Percentiles rank a stretch among this genome's conserved stretches.
These are phyloP conservation scores for Copidosoma aretas DNA, from an alignment of 2,888 invertebrate genomes.

Conservation along the genomic window DNA sequence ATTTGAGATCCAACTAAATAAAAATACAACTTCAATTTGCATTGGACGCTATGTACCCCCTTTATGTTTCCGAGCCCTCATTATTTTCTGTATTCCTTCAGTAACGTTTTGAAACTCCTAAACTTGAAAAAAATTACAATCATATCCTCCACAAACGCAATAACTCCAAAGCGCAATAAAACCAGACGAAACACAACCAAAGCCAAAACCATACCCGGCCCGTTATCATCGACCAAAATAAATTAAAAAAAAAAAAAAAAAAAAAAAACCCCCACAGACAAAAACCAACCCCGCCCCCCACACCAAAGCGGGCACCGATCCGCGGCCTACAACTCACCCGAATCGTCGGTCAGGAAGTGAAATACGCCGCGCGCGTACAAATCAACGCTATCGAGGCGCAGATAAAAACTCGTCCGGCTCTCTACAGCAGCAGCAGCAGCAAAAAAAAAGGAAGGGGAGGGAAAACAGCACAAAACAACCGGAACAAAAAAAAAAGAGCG, in stretches of 20 bases:
- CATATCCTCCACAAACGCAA: not conserved
- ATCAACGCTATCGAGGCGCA: slow-evolving; percentile 32
- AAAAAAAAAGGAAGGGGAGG: slow-evolving; percentile 14
- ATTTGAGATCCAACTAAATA: no score
- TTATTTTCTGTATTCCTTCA: no score
- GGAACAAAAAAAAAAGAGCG: not conserved
- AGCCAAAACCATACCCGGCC: not conserved
- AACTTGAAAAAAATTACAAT: no score
- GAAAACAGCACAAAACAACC: not conserved
- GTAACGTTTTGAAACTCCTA: no score
- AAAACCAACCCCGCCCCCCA: slow-evolving; percentile 38
- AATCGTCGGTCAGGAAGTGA: not conserved
- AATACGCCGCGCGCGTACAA: slow-evolving; percentile 7
- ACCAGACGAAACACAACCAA: not conserved
- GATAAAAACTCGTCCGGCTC: no score
- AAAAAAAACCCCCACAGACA: slow-evolving; percentile 12
- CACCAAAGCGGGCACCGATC: slow-evolving; percentile 25
- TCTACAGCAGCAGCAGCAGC: slow-evolving; percentile 1
- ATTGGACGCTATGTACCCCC: no score
- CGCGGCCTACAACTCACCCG: slow-evolving; percentile 28
- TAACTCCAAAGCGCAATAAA: not conserved
- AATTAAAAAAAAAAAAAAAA: slow-evolving; percentile 9
- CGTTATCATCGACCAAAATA: not conserved
- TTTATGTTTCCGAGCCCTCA: no score
- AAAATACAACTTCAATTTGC: no score